A percentile compares a stretch with the other conserved stretches of the same genome.
Conservation (phyloP, 2,888 invertebrate species). For the Aromia moschata region DNA sequence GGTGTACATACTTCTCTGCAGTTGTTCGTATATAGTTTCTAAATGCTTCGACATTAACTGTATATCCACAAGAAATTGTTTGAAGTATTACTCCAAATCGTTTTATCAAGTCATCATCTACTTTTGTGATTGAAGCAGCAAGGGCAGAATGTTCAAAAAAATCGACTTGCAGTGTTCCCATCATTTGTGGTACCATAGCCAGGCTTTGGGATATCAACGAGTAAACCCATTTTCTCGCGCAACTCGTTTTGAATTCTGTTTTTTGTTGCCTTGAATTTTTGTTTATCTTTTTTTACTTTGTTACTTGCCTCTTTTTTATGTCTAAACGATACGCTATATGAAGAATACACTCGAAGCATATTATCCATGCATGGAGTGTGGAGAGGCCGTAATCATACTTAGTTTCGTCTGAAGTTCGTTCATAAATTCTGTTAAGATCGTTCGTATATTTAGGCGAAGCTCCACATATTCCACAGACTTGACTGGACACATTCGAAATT, state of each 20-base stretch:
- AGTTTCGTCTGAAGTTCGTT: too few species aligned
- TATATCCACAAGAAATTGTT: not conserved
- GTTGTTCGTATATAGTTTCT: not conserved
- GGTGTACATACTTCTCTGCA: not conserved
- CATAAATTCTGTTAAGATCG: not conserved
- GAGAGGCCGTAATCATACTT: not conserved
- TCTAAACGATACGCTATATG: not conserved
- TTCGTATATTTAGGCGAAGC: not conserved
- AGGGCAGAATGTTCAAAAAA: not conserved
- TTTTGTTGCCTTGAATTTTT: not conserved
- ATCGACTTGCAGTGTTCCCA: not conserved
- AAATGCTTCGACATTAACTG: not conserved
- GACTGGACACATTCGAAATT: not conserved
- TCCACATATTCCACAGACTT: not conserved
- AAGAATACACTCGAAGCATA: not conserved
- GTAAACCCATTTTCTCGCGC: not conserved
- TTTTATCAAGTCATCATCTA: not conserved
- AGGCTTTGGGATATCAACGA: constrained; percentile 4
- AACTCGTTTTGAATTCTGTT: too few species aligned
- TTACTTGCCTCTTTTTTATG: not conserved
- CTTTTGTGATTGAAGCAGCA: not conserved
- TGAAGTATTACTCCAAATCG: not conserved
- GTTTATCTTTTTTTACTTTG: not conserved
- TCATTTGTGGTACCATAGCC: constrained; percentile 6
- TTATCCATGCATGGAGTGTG: not conserved